These are phyloP conservation scores for Larimichthys polyactis DNA, from an alignment of 2,113 vertebrate genomes.

Conservation along the genomic window DNA sequence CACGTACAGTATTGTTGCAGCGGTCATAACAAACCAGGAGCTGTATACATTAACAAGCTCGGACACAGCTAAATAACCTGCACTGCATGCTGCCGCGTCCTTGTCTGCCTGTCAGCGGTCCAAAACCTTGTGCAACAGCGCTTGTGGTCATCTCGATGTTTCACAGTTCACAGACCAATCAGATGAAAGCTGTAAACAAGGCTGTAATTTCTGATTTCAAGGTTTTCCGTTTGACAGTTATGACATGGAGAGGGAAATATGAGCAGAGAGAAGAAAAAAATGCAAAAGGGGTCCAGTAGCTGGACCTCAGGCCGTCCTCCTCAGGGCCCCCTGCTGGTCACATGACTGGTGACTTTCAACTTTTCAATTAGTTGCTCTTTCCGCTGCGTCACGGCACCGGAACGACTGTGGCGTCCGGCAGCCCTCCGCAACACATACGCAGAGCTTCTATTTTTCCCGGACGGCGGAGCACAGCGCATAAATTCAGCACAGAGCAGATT, in stretches of 20 bases:
- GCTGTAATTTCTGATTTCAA: background rate
- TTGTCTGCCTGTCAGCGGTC: background rate
- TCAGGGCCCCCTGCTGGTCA: no score
- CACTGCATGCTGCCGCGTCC: conserved; percentile 26
- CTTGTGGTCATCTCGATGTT: background rate
- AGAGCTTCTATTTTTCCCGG: no score
- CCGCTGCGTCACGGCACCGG: no score
- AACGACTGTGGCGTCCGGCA: no score
- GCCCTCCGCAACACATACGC: no score
- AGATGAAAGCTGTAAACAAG: background rate
- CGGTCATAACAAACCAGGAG: conserved; percentile 13
- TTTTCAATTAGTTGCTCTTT: no score
- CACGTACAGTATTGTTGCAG: conserved; percentile 35
- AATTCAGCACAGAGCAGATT: no score
- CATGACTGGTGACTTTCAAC: no score
- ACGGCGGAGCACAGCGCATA: no score
- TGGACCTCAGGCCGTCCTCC: no score
- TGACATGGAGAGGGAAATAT: background rate
- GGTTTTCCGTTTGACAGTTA: no score
- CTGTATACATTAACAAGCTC: conserved; percentile 9
- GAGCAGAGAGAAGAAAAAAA: background rate
- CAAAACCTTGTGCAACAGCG: background rate
- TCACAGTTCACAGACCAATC: background rate
- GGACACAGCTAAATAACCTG: conserved; percentile 31
- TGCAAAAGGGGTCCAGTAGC: background rate